Base-by-base conservation (phyloP, 2,888 invertebrate species). In the Apantesis nais region DNA sequence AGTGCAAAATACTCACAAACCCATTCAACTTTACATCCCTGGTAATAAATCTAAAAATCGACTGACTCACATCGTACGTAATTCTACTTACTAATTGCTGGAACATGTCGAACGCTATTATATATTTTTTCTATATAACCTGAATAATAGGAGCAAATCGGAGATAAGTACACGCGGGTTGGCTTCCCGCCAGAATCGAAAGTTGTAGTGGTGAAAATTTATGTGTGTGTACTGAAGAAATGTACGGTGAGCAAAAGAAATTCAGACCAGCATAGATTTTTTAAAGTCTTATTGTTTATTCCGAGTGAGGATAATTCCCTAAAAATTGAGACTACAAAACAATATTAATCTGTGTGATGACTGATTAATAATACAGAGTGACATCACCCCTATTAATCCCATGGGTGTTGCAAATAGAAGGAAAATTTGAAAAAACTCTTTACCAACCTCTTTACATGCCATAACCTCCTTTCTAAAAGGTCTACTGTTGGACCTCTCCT, bases 131-230 rank as follows among this genome's bases (percentile, higher is more conserved):
- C 76, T 82, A 81, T 78, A 78, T 80, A 83, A 85, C 86, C 81
- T 77, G 76, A 83, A 83, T 85, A 82, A 80, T 80, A 86, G 83
- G 83, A 82, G 75, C 85, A 81, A 83, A 84, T 84, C 85, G 75
- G 74, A 81, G 78, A 82, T 84, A 83, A 83, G 84, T 84, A 81
- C 84, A 83, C 82, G 78, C 81, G 79, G 75, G 73, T 85, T 92
- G 92, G 92, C 91, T 64, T 4, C n/a, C 5, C 22, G 90, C 92
- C 92, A 92, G 80, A 79, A 74, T 81, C 82, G 87, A 88, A 88
- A 85, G 86, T 86, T 86, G 88, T 87, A 85, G 86, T 86, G 86
- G 86, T 89, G 91, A 88, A 90, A 88, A 90, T 88, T 84, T 87
- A 87, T 88, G 83, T 86, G 85, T 85, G 87, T 85, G 87, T 84